Evolutionary conservation across 2,797 vertebrate species (phyloP).

Genomic region (Apogon hyalosoma): DNA sequence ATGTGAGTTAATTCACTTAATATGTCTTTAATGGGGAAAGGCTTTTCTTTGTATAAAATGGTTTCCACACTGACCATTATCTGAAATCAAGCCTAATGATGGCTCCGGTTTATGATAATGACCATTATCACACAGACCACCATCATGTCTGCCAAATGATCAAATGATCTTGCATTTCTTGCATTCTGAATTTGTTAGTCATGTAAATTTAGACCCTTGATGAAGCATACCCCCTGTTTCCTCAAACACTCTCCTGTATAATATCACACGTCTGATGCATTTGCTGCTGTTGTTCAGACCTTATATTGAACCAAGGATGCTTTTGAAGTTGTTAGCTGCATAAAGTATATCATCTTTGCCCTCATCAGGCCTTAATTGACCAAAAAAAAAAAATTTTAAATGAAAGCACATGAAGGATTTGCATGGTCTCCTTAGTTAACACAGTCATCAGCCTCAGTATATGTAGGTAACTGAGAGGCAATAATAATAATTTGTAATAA

Average conservation of each 20-base stretch:
- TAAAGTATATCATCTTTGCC: constrained; percentile 63
- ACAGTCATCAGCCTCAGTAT: constrained; percentile 60
- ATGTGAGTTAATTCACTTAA: constrained; percentile 84
- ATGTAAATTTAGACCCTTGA: constrained; percentile 80
- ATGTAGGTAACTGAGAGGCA: constrained; percentile 76
- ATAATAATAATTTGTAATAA: constrained; percentile 83
- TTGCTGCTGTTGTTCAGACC: constrained; percentile 70
- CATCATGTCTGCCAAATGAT: constrained; percentile 82
- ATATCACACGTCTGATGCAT: constrained; percentile 67
- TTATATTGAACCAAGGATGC: constrained; percentile 70
- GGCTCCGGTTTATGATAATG: constrained; percentile 82
- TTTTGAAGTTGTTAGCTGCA: constrained; percentile 77
- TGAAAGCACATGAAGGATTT: constrained; percentile 46
- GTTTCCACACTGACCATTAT: constrained; percentile 84
- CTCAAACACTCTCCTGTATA: constrained; percentile 61
- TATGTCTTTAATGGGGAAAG: constrained; percentile 83
- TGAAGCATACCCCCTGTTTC: constrained; percentile 59
- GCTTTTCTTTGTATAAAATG: constrained; percentile 82
- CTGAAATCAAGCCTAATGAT: constrained; percentile 85
- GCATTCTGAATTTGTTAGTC: constrained; percentile 77
- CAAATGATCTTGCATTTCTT: constrained; percentile 81
- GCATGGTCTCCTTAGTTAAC: constrained; percentile 66
- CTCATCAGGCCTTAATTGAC: constrained; percentile 72
- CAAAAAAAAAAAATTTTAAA: constrained; percentile 35
- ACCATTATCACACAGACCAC: constrained; percentile 81